These are phyloP conservation scores for Diaprepes abbreviatus DNA, from an alignment of 2,888 invertebrate species.

Conservation along the genomic window DNA sequence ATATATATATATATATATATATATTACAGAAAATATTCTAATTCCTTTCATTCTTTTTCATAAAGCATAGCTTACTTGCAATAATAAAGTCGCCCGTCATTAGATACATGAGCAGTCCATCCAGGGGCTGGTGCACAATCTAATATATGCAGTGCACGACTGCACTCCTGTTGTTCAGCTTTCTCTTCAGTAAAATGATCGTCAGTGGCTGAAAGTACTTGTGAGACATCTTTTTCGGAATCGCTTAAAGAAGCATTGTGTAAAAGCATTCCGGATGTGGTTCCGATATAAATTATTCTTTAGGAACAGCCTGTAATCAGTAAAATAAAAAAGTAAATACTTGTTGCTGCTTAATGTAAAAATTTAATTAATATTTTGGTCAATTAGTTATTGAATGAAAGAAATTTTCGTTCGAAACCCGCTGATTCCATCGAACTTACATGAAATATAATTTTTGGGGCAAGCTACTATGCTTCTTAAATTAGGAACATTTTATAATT, in stretches of 20 bases:
- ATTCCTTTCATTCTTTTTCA: too few relatives aligned
- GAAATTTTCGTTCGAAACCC: too few relatives aligned
- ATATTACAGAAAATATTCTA: too few relatives aligned
- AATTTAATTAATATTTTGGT: too few relatives aligned
- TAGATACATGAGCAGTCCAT: constrained; percentile 84
- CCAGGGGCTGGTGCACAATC: constrained; percentile 71
- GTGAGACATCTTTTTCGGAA: background rate
- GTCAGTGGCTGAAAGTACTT: background rate
- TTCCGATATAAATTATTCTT: background rate
- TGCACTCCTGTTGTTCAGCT: constrained; percentile 36
- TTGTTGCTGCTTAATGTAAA: background rate
- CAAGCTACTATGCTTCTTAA: too few relatives aligned
- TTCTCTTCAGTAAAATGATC: background rate
- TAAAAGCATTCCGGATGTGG: constrained; percentile 15
- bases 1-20: too few relatives aligned
- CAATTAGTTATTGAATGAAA: too few relatives aligned
- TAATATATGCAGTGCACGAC: constrained; percentile 63
- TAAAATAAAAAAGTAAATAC: too few relatives aligned
- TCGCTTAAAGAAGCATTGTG: constrained; percentile 6
- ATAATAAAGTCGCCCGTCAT: constrained; percentile 87
- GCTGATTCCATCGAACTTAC: too few relatives aligned
- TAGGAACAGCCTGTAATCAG: background rate
- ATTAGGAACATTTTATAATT: too few relatives aligned
- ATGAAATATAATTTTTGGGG: too few relatives aligned
- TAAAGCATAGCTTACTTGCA: constrained; percentile 76